phyloP scores from a whole-genome alignment of 2,888 invertebrate species.

The Melanotus villosus region DNA sequence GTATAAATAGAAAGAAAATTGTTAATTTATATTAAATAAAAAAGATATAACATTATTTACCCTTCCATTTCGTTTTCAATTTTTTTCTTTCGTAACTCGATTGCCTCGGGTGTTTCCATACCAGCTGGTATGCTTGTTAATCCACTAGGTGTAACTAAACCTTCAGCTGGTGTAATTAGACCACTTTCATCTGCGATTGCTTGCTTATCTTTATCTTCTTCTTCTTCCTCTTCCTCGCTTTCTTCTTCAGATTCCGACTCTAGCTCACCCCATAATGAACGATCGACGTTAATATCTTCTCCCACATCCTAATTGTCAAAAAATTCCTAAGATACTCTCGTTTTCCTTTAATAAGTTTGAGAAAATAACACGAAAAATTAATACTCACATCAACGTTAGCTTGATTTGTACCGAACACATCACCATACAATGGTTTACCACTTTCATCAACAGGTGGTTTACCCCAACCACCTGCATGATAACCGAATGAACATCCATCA shows the following conservation, averaged over 20 bases:
- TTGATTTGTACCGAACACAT: conserved; percentile 93
- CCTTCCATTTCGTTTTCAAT: conserved; percentile 97
- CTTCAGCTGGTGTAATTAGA: conserved; percentile 93
- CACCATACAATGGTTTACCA: conserved; percentile 98
- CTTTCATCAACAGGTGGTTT: conserved; percentile 99
- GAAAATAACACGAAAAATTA: too few relatives aligned
- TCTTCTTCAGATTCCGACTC: conserved; percentile 92
- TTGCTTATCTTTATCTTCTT: conserved; percentile 76
- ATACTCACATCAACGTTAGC: conserved; percentile 79
- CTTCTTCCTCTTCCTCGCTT: conserved; percentile 78
- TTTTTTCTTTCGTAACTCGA: conserved; percentile 97
- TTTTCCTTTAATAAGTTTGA: not conserved
- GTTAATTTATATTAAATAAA: not conserved
- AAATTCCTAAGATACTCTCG: too few relatives aligned
- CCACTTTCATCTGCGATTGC: conserved; percentile 82
- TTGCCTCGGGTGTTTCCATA: conserved; percentile 98
- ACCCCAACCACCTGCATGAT: conserved; percentile 99
- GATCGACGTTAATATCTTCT: conserved; percentile 91
- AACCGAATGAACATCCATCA: conserved; percentile 97
- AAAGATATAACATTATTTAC: conserved; percentile 65
- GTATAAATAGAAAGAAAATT: too few relatives aligned
- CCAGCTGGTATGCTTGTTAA: conserved; percentile 93
- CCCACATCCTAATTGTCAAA: conserved; percentile 76
- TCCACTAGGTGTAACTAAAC: conserved; percentile 95
- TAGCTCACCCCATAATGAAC: conserved; percentile 96